Evolutionary conservation across 35 echinoderm and acorn worm genomes (phyloP), one percentile per base, ranked within the genome.

Genomic region (Heliocidaris erythrogramma): DNA sequence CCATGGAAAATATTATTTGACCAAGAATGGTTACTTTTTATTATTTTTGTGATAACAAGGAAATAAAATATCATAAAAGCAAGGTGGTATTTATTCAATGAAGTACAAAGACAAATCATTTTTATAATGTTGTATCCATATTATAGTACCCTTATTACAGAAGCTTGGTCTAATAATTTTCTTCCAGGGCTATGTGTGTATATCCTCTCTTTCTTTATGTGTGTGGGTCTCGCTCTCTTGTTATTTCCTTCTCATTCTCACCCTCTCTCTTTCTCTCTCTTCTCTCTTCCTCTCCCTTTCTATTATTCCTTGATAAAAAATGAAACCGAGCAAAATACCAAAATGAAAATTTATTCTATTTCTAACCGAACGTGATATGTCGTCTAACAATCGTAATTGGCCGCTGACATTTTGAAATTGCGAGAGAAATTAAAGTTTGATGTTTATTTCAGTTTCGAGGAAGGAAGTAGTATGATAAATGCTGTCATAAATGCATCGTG

Each of bases 371-470:
- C 52, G 52, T 56, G 65, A 78, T 27, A 21, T 78, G 27, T 8
- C 21, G 21, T 9, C 3, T 78, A n/a, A 78, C 27, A 27, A 78
- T 78, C 27, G 17, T 27, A 78, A 78, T 78, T 78, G 65, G 27
- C 65, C 7, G 17, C 21, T 27, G n/a, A n/a, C 21, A 42, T 42
- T 42, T 42, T 27, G 27, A 24, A 5, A 78, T 78, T 78, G 65
- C 65, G 18, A 78, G 27, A 78, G 65, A 78, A 78, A 78, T 78
- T n/a, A 18, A 8, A 78, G n/a, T 4, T 78, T 7, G 14, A 78
- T 78, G 21, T 69, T 78, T 78, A 78, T 78, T 78, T 78, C 65
- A 78, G 65, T 78, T 78, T 78, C 65, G 65, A 78, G 27, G 65
- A 78, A 78, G 65, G 65, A 78, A 78, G 65, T 78, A 17, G 65